Base-by-base conservation (phyloP, 2,797 vertebrate genomes). In the Adelosebastes latens region DNA sequence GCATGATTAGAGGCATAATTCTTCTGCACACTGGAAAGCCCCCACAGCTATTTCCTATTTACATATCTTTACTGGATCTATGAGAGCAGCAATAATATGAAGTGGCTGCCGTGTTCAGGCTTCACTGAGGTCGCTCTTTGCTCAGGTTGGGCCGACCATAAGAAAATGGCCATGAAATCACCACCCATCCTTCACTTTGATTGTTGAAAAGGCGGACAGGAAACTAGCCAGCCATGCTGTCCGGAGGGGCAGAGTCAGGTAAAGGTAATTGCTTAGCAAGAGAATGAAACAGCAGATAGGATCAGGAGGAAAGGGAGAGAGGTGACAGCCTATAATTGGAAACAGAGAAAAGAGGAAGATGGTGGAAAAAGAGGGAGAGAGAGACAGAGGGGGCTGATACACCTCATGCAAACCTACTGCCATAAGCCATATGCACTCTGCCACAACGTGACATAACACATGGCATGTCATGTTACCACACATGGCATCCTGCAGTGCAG, bases 321-420 rank as follows among this genome's bases (percentile, higher is more conserved):
- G 66, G 86, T 86, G 91, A 90, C 85, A 89, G 78, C 65, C 67
- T 80, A 79, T 92, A 91, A 93, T 89, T 89, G 88, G 86, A 92
- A 89, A 87, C 1, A 25, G 84, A 84, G 58, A 86, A 77, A 69
- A 69, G 77, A 5, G 56, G 72, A 82, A 87, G 72, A 86, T 63
- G 77, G 85, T 72, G 73, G 52, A 55, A 76, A 63, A 79, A 55
- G 46, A 77, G 31, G 36, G 10, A 58, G 61, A 58, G 39, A 42
- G 59, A 49, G 42, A 58, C 55, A 27, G 59, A 3, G 20, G 2
- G 25, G 20, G 68, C 66, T 75, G 74, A 80, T 67, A 56, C 75
- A 81, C 61, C 79, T 82, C 67, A 79, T 67, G 70, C 58, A 89
- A 67, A 88, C 80, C 88, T 91, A 79, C 82, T 83, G 82, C 76